Percentiles rank a stretch among this genome's conserved stretches.
Conservation (phyloP, 2,888 invertebrate genomes). For the Ctena decussata region DNA sequence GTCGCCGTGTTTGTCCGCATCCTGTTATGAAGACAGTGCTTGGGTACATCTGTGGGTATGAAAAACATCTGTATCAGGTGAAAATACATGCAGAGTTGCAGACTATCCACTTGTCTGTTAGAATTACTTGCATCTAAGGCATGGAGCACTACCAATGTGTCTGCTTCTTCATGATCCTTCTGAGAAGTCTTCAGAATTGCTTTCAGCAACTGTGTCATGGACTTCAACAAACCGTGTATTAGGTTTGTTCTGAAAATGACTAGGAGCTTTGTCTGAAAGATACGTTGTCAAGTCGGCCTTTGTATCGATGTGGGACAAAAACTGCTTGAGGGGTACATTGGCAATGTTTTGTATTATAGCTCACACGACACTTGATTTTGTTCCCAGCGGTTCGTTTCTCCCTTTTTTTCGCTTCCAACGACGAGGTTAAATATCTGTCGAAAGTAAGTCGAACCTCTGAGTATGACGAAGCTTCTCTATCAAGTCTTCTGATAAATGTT, state of each 20-base stretch:
- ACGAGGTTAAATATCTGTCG: neutral
- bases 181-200: neutral
- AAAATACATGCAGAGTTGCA: neutral
- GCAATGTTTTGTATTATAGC: conserved; percentile 2
- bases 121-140: neutral
- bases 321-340: neutral
- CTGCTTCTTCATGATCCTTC: neutral
- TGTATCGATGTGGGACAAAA: neutral
- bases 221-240: neutral
- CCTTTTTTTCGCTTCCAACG: neutral
- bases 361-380: neutral
- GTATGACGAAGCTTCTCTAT: neutral
- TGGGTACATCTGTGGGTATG: neutral
- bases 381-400: conserved; percentile 5
- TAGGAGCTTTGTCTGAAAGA: neutral
- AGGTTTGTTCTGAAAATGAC: neutral
- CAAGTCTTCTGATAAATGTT: neutral
- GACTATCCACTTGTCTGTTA: neutral
- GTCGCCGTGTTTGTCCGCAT: neutral
- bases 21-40: conserved; percentile 4
- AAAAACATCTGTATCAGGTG: neutral
- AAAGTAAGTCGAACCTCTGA: neutral
- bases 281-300: conserved; percentile 1
- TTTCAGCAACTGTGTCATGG: neutral
- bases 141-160: neutral